Percentiles rank a stretch among this genome's conserved stretches.
phyloP scores from a whole-genome alignment of 2,797 vertebrate genomes.

The Lophotriccus pileatus region DNA sequence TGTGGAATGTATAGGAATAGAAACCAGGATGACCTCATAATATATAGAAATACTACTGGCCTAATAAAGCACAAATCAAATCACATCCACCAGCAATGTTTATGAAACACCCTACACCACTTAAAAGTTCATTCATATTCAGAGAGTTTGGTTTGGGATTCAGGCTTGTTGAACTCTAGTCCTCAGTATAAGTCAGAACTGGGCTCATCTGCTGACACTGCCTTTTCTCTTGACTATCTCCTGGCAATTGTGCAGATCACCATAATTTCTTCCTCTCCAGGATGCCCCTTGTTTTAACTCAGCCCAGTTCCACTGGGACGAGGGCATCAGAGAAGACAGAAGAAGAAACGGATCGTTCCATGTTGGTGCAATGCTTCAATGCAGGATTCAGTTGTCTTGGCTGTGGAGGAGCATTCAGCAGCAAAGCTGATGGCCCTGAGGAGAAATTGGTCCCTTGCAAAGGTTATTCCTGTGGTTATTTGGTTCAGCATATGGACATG shows the following conservation, averaged over 20 bases:
- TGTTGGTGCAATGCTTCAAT: background rate
- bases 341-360: background rate
- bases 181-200: background rate
- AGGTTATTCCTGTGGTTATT: background rate
- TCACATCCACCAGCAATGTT: background rate
- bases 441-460: background rate
- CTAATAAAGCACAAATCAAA: background rate
- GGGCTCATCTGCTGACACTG: background rate
- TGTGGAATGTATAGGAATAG: background rate
- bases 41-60: background rate
- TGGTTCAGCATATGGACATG: background rate
- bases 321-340: background rate
- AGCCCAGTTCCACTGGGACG: background rate
- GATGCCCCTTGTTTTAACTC: background rate
- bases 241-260: accelerated
- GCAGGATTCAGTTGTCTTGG: background rate
- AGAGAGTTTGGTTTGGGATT: background rate
- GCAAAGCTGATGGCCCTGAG: background rate
- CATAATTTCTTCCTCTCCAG: accelerated
- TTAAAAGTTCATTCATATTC: background rate
- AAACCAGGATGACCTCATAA: background rate
- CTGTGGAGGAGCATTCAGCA: background rate
- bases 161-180: background rate
- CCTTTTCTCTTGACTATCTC: background rate
- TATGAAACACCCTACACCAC: background rate